Evolutionary conservation across 2,888 invertebrate genomes (phyloP).

Genomic region (Monochamus alternatus): DNA sequence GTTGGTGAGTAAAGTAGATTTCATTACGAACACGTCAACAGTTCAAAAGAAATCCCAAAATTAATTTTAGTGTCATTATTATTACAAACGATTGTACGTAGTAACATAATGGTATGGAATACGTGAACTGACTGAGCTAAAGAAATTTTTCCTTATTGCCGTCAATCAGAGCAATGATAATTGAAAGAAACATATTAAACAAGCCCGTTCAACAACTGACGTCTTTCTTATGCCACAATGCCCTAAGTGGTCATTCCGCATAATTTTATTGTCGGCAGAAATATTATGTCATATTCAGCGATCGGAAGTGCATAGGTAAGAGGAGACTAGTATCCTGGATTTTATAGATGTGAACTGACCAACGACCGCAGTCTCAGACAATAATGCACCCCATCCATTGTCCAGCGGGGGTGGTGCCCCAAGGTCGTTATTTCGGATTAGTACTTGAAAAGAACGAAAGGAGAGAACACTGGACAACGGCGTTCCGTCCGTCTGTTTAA

Average conservation of each 20-base stretch:
- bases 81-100: no score
- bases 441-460: conserved; percentile 53
- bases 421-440: conserved; percentile 60
- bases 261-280: conserved; percentile 18
- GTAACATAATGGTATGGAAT: no score
- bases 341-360: conserved; percentile 52
- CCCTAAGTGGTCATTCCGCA: conserved; percentile 41
- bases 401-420: conserved; percentile 56
- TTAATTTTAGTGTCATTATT: no score
- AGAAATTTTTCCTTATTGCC: background rate
- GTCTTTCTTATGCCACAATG: conserved; percentile 32
- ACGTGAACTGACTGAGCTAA: background rate
- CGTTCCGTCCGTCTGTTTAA: conserved; percentile 28
- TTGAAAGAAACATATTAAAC: conserved; percentile 13
- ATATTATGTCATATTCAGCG: conserved; percentile 45
- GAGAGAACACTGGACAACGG: conserved; percentile 27
- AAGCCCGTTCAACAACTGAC: conserved; percentile 40
- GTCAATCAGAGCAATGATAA: background rate
- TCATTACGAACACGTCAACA: no score
- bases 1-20: no score
- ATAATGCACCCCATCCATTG: conserved; percentile 49
- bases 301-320: conserved; percentile 47
- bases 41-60: no score
- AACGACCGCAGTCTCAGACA: conserved; percentile 48
- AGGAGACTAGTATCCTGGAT: conserved; percentile 41